Percentiles rank a stretch among this genome's conserved stretches.
Conservation (phyloP, 1,140 invertebrate species). For the Zophobas atratus region DNA sequence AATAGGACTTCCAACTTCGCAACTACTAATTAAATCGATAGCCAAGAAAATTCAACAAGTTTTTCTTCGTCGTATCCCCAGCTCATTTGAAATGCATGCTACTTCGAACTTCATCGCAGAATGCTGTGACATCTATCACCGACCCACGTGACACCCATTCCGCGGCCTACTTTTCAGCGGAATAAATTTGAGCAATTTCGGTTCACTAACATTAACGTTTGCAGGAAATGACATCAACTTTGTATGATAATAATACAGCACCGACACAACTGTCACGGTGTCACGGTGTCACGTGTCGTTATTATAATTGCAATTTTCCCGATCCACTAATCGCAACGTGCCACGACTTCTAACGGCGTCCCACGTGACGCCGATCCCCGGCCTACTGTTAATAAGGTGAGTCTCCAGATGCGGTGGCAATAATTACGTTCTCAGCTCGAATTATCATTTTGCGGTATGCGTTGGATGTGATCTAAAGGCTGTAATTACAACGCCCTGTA, state of each 20-base stretch:
- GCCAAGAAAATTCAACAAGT: constrained; percentile 1
- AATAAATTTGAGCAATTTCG: background rate
- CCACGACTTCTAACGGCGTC: no score
- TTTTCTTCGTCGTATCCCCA: background rate
- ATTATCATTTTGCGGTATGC: constrained; percentile 37
- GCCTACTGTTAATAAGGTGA: no score
- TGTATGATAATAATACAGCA: no score
- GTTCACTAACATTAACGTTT: background rate
- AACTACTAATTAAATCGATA: no score
- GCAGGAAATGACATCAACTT: no score
- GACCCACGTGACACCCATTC: background rate
- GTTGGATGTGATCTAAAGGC: constrained; percentile 32
- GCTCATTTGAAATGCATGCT: background rate
- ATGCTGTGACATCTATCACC: background rate
- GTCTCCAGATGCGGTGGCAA: background rate
- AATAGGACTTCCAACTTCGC: no score
- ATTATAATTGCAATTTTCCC: no score
- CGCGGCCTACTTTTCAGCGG: background rate
- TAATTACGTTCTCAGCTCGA: constrained; percentile 2
- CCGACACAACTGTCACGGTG: no score
- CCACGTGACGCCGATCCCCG: no score
- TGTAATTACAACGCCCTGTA: constrained; percentile 35
- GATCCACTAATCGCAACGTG: no score
- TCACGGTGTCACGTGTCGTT: no score
- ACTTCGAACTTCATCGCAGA: background rate